A percentile compares a stretch with the other conserved stretches of the same genome.
These are phyloP conservation scores for Cuculus canorus DNA, from an alignment of 2,797 vertebrate genomes.

Conservation along the genomic window DNA sequence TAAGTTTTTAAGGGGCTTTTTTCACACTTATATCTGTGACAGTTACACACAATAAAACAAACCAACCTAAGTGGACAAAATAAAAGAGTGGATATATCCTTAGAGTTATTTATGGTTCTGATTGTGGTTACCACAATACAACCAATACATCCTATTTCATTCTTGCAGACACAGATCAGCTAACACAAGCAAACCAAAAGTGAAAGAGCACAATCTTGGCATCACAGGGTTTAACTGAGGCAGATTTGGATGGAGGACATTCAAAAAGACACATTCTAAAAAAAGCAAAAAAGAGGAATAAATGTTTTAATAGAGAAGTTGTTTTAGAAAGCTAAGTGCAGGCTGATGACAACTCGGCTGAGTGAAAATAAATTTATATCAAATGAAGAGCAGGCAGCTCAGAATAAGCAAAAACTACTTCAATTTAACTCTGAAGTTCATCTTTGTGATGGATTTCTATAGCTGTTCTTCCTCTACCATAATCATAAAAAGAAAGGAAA, in stretches of 20 bases:
- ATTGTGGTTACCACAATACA: not conserved
- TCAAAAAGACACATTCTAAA: not conserved
- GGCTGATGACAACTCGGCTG: not conserved
- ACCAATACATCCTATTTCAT: not conserved
- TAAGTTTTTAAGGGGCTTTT: too few species aligned
- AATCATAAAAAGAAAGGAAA: not conserved
- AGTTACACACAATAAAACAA: not conserved
- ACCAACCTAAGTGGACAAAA: not conserved
- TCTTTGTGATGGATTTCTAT: accelerated
- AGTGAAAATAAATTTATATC: not conserved
- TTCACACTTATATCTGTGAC: not conserved
- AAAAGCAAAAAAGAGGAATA: not conserved
- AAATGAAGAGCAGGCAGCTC: not conserved
- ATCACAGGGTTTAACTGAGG: not conserved
- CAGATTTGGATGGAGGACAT: not conserved
- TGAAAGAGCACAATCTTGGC: not conserved
- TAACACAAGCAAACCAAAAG: not conserved
- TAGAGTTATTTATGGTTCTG: not conserved
- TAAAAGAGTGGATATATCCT: not conserved
- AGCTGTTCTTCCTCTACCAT: not conserved
- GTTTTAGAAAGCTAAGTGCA: too few species aligned
- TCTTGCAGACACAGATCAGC: not conserved
- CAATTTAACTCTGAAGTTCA: accelerated
- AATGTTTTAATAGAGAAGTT: too few species aligned
- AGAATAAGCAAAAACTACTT: accelerated